Percentiles rank a stretch among this genome's conserved stretches.
Conservation (phyloP, 2,113 vertebrate genomes). For the Steatornis caripensis region DNA sequence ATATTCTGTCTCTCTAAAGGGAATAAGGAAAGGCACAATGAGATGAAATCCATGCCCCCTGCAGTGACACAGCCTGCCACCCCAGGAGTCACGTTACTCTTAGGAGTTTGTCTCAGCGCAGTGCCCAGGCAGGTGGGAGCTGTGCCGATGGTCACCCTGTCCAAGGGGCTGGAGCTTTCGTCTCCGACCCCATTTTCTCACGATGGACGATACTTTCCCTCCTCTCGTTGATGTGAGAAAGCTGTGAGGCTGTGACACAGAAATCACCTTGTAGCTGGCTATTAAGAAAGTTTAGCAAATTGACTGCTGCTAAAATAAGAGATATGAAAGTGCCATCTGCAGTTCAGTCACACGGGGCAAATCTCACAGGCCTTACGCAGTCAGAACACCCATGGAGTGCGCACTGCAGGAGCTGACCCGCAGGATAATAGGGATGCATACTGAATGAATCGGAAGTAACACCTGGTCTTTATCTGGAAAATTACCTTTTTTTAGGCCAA, state of each 20-base stretch:
- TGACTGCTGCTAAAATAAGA: conserved; percentile 56
- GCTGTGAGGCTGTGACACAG: conserved; percentile 10
- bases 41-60: not conserved
- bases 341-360: conserved; percentile 49
- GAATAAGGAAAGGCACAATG: not conserved
- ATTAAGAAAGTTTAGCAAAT: conserved; percentile 48
- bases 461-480: conserved; percentile 65
- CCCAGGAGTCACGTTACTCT: not conserved
- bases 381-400: conserved; percentile 43
- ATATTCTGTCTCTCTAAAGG: not conserved
- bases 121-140: accelerated
- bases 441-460: conserved; percentile 54
- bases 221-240: not conserved
- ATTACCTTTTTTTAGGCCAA: conserved; percentile 65
- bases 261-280: conserved; percentile 23
- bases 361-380: conserved; percentile 49
- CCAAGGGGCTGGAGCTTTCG: not conserved
- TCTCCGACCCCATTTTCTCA: accelerated
- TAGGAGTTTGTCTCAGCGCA: not conserved
- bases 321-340: conserved; percentile 46
- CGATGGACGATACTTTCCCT: accelerated
- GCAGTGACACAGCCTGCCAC: not conserved
- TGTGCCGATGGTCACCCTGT: not conserved
- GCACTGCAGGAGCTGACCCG: not conserved
- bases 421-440: conserved; percentile 49